Conservation (phyloP, 2,113 vertebrate genomes). For the Cynoglossus semilaevis region DNA sequence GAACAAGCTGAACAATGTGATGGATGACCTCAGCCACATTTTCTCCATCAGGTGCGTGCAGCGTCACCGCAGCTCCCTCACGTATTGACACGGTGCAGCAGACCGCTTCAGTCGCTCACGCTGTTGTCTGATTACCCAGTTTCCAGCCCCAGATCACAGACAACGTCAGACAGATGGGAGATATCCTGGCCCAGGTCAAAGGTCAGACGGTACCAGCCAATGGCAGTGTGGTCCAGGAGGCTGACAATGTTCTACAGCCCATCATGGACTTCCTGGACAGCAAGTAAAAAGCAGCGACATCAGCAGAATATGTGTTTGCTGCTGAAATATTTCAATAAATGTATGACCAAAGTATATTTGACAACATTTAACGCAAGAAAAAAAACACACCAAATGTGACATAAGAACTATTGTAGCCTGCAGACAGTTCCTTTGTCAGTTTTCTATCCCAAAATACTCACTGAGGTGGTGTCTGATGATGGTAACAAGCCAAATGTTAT, state of each 20-base stretch:
- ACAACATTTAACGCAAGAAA: no score
- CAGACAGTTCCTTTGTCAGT: no score
- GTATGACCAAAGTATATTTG: no score
- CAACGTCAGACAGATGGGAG: constrained; percentile 94
- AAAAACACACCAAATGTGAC: no score
- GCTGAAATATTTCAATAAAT: neutral
- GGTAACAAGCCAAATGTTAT: no score
- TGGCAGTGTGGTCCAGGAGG: constrained; percentile 92
- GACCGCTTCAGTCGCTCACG: neutral
- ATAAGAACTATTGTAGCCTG: no score
- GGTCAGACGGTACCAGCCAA: constrained; percentile 93
- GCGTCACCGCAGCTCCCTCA: neutral
- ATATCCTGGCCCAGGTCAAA: constrained; percentile 95
- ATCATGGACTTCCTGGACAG: constrained; percentile 98
- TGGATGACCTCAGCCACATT: constrained; percentile 92
- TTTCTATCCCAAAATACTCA: no score
- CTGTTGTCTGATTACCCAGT: constrained; percentile 63
- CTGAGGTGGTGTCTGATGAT: no score
- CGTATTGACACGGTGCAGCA: neutral
- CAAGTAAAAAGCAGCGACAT: constrained; percentile 81
- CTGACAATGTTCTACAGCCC: constrained; percentile 93
- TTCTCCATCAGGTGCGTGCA: constrained; percentile 89
- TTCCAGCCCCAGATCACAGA: constrained; percentile 96
- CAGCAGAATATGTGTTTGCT: no score
- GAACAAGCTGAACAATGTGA: constrained; percentile 92